A percentile compares a stretch with the other conserved stretches of the same genome.
Conservation (phyloP, 2,797 vertebrate genomes). For the Chelon labrosus region DNA sequence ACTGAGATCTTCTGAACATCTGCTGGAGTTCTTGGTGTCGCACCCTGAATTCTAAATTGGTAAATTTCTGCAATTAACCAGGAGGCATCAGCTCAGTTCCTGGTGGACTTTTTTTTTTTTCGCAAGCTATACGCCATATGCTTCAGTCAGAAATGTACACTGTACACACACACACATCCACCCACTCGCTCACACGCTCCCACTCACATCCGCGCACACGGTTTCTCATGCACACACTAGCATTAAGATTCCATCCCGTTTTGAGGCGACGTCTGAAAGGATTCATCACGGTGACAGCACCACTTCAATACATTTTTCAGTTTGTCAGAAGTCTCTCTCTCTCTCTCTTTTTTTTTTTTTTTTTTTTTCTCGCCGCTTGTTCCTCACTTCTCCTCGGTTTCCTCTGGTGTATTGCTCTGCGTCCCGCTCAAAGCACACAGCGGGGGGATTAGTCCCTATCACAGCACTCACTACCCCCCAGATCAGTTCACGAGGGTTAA, state of each 20-base stretch:
- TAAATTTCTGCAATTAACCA: constrained; percentile 78
- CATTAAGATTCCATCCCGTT: constrained; percentile 65
- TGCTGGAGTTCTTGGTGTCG: constrained; percentile 68
- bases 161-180: constrained; percentile 24
- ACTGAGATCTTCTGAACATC: constrained; percentile 63
- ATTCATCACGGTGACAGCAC: constrained; percentile 72
- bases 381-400: constrained; percentile 63
- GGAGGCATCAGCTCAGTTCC: constrained; percentile 72
- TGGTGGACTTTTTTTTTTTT: constrained; percentile 64
- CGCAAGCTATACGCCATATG: constrained; percentile 75
- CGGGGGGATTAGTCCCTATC: constrained; percentile 78
- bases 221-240: constrained; percentile 40
- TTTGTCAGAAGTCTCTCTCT: constrained; percentile 72
- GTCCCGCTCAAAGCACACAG: constrained; percentile 68
- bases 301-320: constrained; percentile 72
- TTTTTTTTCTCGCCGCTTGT: constrained; percentile 55
- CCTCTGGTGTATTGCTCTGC: constrained; percentile 68
- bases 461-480: constrained; percentile 65
- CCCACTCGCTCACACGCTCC: constrained; percentile 2
- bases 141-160: constrained; percentile 55
- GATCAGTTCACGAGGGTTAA: constrained; percentile 81
- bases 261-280: constrained; percentile 62
- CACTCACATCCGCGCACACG: constrained; percentile 2
- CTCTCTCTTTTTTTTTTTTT: no score
- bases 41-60: constrained; percentile 69